Conservation (phyloP, 2,113 vertebrate genomes). For the Eulemur macaco region DNA sequence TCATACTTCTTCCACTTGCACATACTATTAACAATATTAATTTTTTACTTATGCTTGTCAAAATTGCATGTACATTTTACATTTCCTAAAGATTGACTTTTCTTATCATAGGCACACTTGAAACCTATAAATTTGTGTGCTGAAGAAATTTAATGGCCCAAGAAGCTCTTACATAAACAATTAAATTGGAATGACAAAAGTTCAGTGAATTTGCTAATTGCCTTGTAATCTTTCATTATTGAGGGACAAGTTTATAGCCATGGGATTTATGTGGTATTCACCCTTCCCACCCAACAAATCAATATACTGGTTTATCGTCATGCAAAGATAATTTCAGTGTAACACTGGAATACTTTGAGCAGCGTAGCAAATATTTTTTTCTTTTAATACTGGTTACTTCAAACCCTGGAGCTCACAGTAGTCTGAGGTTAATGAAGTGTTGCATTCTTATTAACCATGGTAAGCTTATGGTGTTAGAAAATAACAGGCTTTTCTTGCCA, state of each 20-base stretch:
- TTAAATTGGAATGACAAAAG: slow-evolving; percentile 56
- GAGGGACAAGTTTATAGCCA: slow-evolving; percentile 3
- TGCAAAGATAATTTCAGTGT: slow-evolving; percentile 19
- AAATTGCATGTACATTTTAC: not conserved
- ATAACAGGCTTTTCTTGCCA: slow-evolving; percentile 37
- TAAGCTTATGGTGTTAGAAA: slow-evolving; percentile 29
- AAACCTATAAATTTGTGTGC: not conserved
- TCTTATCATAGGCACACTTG: not conserved
- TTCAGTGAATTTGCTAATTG: slow-evolving; percentile 46
- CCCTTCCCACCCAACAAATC: not conserved
- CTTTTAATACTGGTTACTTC: slow-evolving; percentile 7
- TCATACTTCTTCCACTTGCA: not conserved
- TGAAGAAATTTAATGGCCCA: slow-evolving; percentile 28
- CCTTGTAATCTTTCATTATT: slow-evolving; percentile 38
- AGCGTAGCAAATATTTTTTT: not conserved
- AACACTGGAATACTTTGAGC: not conserved
- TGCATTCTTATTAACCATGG: slow-evolving; percentile 39
- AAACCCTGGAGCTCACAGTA: not conserved
- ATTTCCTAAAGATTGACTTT: slow-evolving; percentile 7
- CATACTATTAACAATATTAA: not conserved
- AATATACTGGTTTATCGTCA: not conserved
- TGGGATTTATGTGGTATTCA: slow-evolving; percentile 28
- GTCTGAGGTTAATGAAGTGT: slow-evolving; percentile 52
- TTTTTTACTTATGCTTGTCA: slow-evolving; percentile 6
- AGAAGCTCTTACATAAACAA: slow-evolving; percentile 34